phyloP scores from a whole-genome alignment of 1,140 invertebrate genomes.

The Aphaenogaster rudis region DNA sequence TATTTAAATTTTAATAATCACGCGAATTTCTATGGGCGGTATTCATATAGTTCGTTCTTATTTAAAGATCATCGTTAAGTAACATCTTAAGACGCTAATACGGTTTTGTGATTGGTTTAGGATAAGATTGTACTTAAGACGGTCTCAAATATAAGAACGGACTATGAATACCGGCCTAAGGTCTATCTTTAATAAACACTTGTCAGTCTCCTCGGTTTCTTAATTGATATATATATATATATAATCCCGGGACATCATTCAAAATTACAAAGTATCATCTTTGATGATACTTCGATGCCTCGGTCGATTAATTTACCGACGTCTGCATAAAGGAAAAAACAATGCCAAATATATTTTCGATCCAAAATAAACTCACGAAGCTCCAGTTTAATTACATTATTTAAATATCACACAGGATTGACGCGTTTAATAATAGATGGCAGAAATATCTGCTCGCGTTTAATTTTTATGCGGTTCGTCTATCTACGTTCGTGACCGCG shows the following conservation, averaged over 20 bases:
- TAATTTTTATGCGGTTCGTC: background rate
- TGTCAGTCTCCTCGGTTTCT: background rate
- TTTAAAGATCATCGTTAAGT: no score
- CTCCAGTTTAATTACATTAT: background rate
- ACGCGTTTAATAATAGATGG: background rate
- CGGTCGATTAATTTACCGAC: background rate
- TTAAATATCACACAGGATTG: background rate
- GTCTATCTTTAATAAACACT: background rate
- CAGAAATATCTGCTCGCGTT: background rate
- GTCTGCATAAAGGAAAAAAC: background rate
- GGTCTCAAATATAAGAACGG: no score
- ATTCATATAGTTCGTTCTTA: no score
- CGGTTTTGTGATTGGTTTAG: no score
- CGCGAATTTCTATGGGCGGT: no score
- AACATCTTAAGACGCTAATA: no score
- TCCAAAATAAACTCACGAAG: background rate
- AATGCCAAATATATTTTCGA: background rate
- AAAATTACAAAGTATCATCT: background rate
- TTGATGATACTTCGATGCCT: background rate
- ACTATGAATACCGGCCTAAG: no score
- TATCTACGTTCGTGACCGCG: background rate
- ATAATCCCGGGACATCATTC: background rate
- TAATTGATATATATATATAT: background rate
- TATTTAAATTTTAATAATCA: background rate
- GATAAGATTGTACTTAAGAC: no score